Base-by-base conservation (phyloP, 2,113 vertebrate genomes). In the Epinephelus lanceolatus region DNA sequence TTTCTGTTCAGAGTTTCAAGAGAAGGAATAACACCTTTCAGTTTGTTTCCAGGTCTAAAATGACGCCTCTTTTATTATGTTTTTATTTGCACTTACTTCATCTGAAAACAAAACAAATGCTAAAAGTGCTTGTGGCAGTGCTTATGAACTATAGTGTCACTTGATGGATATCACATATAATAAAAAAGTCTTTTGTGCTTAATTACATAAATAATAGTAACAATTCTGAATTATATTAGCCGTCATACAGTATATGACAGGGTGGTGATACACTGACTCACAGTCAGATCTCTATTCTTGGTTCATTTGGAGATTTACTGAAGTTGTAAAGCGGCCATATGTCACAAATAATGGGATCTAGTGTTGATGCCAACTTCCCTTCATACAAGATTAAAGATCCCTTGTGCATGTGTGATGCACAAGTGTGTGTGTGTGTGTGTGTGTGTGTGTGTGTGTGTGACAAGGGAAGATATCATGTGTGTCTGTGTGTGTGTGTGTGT, bases 291-390 rank as follows among this genome's bases (percentile, higher is more conserved):
- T 77, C 19, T 66, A n/a, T 55, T 81, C 65, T 55, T 23, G 45
- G 33, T 23, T 79, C 45, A 83, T 84, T 56, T 71, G 25, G 27
- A 81, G 62, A 88, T 84, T 83, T 71, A 72, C 17, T 60, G 75
- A 53, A 12, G 51, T 52, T 67, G 37, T 73, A 60, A 78, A 71
- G 37, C 62, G 57, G n/a, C 42, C 49, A 53, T 25, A n/a, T 78
- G 76, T 23, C 66, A 27, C 45, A 75, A 87, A 83, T 59, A 49
- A 61, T 15, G 2, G 19, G 40, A 40, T 52, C 9, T 53, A 37
- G 17, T 55, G 1, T 81, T 53, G 68, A 70, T 69, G 27, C 21
- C 71, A 83, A 23, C 37, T 4, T 30, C 27, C 37, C 10, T 10
- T 27, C 11, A 3, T 6, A 33, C 12, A 61, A 45, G 52, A 78